Percentiles rank a stretch among this genome's conserved stretches.
phyloP scores from a whole-genome alignment of 2,888 invertebrate species.

The Xanthia icteritia region DNA sequence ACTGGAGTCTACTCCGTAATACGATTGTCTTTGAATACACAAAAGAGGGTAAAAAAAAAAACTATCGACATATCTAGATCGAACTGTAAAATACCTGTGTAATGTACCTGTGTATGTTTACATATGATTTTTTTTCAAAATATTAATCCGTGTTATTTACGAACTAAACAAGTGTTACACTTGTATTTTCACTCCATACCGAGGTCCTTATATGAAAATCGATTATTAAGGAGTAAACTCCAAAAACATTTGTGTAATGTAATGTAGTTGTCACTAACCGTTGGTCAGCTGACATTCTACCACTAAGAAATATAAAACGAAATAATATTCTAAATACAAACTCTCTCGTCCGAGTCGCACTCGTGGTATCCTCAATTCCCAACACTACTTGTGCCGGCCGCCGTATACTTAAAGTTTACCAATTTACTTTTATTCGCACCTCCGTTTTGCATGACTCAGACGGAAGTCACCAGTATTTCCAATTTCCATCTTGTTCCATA shows the following conservation, averaged over 20 bases:
- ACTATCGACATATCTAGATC: too few species aligned
- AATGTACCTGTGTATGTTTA: too few species aligned
- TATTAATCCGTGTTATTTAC: too few species aligned
- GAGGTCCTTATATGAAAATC: too few species aligned
- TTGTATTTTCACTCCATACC: too few species aligned
- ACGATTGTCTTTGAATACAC: too few species aligned
- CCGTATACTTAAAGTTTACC: conserved; percentile 82
- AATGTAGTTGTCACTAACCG: neutral
- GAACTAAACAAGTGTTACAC: too few species aligned
- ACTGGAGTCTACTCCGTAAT: too few species aligned
- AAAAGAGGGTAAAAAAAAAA: too few species aligned
- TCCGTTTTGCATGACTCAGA: conserved; percentile 82
- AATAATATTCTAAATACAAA: conserved; percentile 17
- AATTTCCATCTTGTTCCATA: conserved; percentile 85
- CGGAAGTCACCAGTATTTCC: conserved; percentile 80
- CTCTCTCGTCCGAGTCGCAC: neutral
- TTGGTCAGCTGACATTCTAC: neutral
- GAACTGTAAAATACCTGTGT: too few species aligned
- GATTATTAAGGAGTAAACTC: too few species aligned
- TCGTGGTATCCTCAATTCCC: conserved; percentile 39
- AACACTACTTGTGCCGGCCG: conserved; percentile 66
- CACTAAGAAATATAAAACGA: neutral
- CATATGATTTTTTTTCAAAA: too few species aligned
- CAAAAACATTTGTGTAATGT: neutral
- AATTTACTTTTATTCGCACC: conserved; percentile 84